phyloP scores from a whole-genome alignment of 2,888 invertebrate species.

The Teleogryllus oceanicus region DNA sequence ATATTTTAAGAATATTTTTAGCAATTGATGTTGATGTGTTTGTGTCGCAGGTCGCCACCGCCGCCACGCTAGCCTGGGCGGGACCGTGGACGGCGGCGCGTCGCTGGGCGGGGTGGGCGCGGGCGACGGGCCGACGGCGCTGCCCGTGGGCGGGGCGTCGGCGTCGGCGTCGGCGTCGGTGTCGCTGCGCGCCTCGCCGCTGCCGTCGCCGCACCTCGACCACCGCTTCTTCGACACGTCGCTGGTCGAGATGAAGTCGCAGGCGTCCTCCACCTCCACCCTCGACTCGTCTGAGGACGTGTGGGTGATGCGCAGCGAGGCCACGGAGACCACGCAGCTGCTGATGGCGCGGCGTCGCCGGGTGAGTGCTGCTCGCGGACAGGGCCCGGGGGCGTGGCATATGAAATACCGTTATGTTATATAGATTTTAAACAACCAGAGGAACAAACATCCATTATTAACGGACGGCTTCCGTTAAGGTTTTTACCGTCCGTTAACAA shows the following conservation, averaged over 20 bases:
- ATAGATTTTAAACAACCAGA: no score
- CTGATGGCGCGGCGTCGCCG: slow-evolving; percentile 42
- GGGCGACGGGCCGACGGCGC: slow-evolving; percentile 40
- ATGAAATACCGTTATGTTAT: no score
- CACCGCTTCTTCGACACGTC: slow-evolving; percentile 79
- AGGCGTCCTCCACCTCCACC: slow-evolving; percentile 60
- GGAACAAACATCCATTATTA: no score
- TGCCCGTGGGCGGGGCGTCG: slow-evolving; percentile 40
- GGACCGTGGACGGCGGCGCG: slow-evolving; percentile 30
- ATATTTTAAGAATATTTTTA: no score
- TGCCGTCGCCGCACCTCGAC: slow-evolving; percentile 66
- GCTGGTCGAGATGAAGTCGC: slow-evolving; percentile 74
- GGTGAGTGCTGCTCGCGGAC: neutral
- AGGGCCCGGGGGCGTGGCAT: no score
- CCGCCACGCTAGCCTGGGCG: slow-evolving; percentile 36
- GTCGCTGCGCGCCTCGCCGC: slow-evolving; percentile 46
- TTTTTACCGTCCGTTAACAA: no score
- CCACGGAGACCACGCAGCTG: slow-evolving; percentile 42
- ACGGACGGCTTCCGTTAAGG: no score
- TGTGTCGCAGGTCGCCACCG: slow-evolving; percentile 2
- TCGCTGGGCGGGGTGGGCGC: slow-evolving; percentile 24
- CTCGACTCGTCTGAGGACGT: slow-evolving; percentile 60
- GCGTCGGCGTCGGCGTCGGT: slow-evolving; percentile 41
- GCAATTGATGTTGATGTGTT: no score
- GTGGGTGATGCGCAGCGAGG: slow-evolving; percentile 62